Base-by-base conservation (phyloP, 1,140 invertebrate species). In the Calycopis cecrops region DNA sequence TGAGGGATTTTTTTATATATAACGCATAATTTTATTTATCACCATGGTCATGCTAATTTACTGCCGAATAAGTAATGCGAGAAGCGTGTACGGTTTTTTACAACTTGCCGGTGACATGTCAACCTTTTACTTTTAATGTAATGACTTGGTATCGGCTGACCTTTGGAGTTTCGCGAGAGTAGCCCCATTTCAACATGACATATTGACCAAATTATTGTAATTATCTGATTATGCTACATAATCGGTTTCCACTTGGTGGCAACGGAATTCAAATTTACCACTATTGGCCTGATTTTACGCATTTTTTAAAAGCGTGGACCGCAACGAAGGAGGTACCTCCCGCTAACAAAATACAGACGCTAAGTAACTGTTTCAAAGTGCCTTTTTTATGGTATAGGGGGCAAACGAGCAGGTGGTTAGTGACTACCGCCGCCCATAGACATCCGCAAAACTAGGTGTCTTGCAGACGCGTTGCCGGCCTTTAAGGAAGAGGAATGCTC, bases 51-150 rank as follows among this genome's bases (percentile, higher is more conserved):
- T 17, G 40, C 14, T 16, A 44, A 44, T 44, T 44, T 44, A 44
- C 16, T 44, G 17, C 12, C 14, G 9, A 14, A 12, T 17, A 44
- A 12, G 16, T 44, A 44, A 18, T 44, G 40, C 40, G 14, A 44
- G 17, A 44, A 16, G 14, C 40, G 14, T 44, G 40, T 44, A 16
- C 40, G 40, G 40, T 16, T 44, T 44, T 44, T 44, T 17, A 44
- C 9, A 16, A 44, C 40, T 44, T 44, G 40, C 14, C 40, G 40
- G 14, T 44, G 40, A 44, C 40, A 17, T 44, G 40, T 44, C 40
- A 44, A 44, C 40, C 40, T 44, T 44, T 44, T 44, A 17, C 40
- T 44, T 44, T 28, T 16, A 44, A 44, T 44, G 40, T 44, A 44
- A 44, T 44, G 40, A 44, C 40, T 44, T 12, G 16, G 17, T 44